Percentiles rank a stretch among this genome's conserved stretches.
Evolutionary conservation across 2,888 invertebrate species (phyloP).

Genomic region (Xylocampa areola): DNA sequence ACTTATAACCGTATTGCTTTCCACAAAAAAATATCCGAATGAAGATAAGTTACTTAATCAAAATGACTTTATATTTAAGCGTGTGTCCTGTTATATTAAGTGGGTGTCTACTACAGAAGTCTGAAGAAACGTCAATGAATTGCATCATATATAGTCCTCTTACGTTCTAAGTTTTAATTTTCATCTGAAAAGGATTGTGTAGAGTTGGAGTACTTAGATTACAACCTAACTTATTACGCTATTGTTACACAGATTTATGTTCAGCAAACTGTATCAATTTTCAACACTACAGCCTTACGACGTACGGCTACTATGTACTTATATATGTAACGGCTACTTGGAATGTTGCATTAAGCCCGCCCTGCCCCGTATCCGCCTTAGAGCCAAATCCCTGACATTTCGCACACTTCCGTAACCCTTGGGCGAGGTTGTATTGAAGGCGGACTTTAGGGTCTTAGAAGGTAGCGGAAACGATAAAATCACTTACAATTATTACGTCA

Average conservation of each 20-base stretch:
- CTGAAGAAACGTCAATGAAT: too few species aligned
- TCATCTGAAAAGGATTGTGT: too few species aligned
- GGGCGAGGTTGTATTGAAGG: conserved; percentile 38
- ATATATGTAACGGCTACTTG: conserved; percentile 21
- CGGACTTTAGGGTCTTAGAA: conserved; percentile 27
- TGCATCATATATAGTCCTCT: too few species aligned
- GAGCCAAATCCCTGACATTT: conserved; percentile 83
- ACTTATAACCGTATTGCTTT: too few species aligned
- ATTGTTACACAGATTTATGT: conserved; percentile 19
- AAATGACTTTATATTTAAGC: too few species aligned
- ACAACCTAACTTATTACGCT: not conserved
- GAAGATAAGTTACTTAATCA: too few species aligned
- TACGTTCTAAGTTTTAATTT: too few species aligned
- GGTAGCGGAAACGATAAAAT: conserved; percentile 6
- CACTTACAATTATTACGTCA: not conserved
- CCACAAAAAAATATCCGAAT: too few species aligned
- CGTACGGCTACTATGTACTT: not conserved
- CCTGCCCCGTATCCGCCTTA: conserved; percentile 65
- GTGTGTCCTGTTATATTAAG: too few species aligned
- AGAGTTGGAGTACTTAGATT: too few species aligned
- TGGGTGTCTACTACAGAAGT: too few species aligned
- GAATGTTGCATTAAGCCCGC: conserved; percentile 57
- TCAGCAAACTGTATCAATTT: conserved; percentile 22
- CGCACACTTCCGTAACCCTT: conserved; percentile 74
- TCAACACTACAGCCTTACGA: conserved; percentile 21